Conservation (phyloP, 2,797 vertebrate species). For the Manis crassicaudata region DNA sequence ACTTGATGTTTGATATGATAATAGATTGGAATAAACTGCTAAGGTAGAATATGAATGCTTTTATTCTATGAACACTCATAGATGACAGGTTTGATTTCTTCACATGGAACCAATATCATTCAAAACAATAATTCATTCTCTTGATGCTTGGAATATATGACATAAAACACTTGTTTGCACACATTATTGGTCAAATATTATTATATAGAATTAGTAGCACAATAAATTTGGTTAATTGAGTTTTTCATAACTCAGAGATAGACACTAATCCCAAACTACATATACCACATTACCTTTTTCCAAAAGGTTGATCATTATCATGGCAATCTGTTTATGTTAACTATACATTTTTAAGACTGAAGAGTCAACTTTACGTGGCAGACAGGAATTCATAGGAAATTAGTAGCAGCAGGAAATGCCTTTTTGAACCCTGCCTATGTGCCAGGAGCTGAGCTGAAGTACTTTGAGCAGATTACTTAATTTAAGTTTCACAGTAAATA, state of each 20-base stretch:
- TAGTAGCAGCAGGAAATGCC: background rate
- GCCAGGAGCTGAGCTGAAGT: background rate
- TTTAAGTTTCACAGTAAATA: background rate
- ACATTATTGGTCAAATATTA: constrained; percentile 15
- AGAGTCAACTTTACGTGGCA: background rate
- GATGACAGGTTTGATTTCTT: background rate
- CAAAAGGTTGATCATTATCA: background rate
- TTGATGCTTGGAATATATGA: background rate
- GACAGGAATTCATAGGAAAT: background rate
- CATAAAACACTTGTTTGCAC: background rate
- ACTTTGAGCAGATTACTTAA: background rate
- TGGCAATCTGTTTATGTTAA: background rate
- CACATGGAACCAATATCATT: background rate
- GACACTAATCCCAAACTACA: background rate
- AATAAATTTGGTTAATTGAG: constrained; percentile 17
- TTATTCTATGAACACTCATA: background rate
- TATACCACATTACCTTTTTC: background rate
- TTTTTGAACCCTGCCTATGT: background rate
- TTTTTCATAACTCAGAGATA: background rate
- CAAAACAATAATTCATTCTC: background rate
- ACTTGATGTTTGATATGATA: background rate
- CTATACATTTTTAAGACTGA: background rate
- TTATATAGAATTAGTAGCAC: background rate
- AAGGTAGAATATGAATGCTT: background rate
- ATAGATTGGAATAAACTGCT: background rate